phyloP scores from a whole-genome alignment of 1,140 invertebrate species.

The Megathymus violae region DNA sequence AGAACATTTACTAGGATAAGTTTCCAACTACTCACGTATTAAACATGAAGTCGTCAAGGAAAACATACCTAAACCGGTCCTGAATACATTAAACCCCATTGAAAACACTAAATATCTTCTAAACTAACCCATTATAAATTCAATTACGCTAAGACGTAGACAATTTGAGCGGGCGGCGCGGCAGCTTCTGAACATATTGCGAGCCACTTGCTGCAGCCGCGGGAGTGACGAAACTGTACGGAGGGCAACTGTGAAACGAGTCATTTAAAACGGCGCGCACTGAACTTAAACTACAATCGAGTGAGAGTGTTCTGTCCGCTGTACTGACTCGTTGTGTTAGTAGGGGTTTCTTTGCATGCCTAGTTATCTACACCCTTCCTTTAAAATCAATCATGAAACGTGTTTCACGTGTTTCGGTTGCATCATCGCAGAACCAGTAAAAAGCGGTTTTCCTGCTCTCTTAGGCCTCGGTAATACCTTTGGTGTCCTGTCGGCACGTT shows the following conservation, averaged over 20 bases:
- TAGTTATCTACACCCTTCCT: too few relatives aligned
- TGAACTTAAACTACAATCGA: too few relatives aligned
- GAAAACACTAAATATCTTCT: conserved; percentile 60
- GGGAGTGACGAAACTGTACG: not conserved
- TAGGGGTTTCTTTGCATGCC: too few relatives aligned
- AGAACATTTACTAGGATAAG: conserved; percentile 11
- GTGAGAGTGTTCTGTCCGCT: too few relatives aligned
- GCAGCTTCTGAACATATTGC: conserved; percentile 62
- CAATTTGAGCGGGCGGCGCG: conserved; percentile 57
- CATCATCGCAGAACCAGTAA: too few relatives aligned
- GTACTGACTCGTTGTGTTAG: too few relatives aligned
- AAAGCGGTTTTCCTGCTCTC: too few relatives aligned
- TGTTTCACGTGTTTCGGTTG: too few relatives aligned
- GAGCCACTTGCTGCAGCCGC: conserved; percentile 47
- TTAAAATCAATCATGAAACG: too few relatives aligned
- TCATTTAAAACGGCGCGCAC: not conserved
- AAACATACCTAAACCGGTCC: conserved; percentile 31
- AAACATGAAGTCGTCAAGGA: conserved; percentile 20
- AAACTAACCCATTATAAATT: conserved; percentile 80
- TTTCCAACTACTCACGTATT: conserved; percentile 24
- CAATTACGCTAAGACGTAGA: conserved; percentile 74
- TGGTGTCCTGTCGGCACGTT: too few relatives aligned
- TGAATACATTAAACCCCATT: conserved; percentile 34
- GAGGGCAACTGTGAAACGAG: not conserved
- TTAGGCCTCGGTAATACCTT: too few relatives aligned